phyloP scores from a whole-genome alignment of 2,113 vertebrate genomes.

The Charadrius vociferus region DNA sequence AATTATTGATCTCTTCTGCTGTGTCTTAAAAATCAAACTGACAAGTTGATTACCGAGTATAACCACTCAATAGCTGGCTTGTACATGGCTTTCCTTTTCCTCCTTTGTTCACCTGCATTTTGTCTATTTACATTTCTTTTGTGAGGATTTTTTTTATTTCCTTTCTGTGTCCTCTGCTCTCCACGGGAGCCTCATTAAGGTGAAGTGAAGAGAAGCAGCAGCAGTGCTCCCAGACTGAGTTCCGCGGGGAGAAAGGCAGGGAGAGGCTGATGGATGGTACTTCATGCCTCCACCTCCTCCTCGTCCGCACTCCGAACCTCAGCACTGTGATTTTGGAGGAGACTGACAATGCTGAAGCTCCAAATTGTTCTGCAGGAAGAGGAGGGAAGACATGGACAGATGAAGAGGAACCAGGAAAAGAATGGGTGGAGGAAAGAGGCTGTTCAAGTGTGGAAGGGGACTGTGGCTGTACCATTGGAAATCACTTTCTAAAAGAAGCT shows the following conservation, averaged over 20 bases:
- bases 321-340: not conserved
- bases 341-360: not conserved
- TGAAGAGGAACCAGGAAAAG: not conserved
- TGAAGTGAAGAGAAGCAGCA: not conserved
- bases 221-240: not conserved
- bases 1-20: not conserved
- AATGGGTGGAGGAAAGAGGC: not conserved
- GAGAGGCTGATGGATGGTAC: not conserved
- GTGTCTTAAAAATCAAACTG: not conserved
- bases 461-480: not conserved
- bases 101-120: not conserved
- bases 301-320: rapidly evolving
- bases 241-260: not conserved
- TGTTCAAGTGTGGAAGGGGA: not conserved
- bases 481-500: not conserved
- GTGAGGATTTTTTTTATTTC: not conserved
- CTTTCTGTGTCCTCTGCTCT: not conserved
- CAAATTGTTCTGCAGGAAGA: not conserved
- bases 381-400: not conserved
- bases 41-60: not conserved
- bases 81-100: not conserved
- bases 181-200: not conserved
- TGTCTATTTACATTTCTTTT: not conserved
- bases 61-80: not conserved
- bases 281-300: not conserved